Evolutionary conservation across 2,797 vertebrate species (phyloP).

Genomic region (Taeniopygia guttata): DNA sequence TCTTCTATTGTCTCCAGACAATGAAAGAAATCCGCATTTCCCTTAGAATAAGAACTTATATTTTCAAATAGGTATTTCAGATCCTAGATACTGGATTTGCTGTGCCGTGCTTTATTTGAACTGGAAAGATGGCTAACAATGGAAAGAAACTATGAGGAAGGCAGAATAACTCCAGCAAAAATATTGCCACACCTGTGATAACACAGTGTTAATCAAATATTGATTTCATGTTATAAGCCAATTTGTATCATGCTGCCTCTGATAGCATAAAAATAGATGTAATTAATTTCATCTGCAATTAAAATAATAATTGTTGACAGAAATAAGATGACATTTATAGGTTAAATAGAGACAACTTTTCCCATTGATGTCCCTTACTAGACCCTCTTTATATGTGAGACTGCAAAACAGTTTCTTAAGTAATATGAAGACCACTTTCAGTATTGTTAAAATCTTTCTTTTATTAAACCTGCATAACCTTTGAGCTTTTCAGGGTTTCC

Average conservation of each 20-base stretch:
- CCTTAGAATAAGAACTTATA: background rate
- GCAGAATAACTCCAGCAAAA: background rate
- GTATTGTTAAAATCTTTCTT: background rate
- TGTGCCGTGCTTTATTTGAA: background rate
- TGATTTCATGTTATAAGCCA: constrained; percentile 16
- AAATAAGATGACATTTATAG: background rate
- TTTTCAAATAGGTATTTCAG: background rate
- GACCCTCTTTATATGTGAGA: background rate
- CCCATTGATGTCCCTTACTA: background rate
- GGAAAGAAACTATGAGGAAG: background rate
- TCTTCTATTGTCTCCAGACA: background rate
- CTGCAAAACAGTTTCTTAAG: background rate
- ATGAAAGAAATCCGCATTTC: background rate
- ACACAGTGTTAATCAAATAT: constrained; percentile 7
- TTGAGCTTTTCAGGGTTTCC: background rate
- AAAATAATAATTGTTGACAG: constrained; percentile 3
- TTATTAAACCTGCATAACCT: background rate
- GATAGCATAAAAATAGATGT: background rate
- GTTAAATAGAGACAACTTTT: background rate
- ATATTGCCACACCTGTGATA: background rate
- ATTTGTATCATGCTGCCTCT: background rate
- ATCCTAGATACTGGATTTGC: background rate
- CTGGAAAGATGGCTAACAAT: background rate
- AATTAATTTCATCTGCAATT: constrained; percentile 28
- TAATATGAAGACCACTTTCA: background rate